Evolutionary conservation across 37 sponge, comb jelly and placozoan species (phyloP).

Genomic region (Tethya wilhelma): DNA sequence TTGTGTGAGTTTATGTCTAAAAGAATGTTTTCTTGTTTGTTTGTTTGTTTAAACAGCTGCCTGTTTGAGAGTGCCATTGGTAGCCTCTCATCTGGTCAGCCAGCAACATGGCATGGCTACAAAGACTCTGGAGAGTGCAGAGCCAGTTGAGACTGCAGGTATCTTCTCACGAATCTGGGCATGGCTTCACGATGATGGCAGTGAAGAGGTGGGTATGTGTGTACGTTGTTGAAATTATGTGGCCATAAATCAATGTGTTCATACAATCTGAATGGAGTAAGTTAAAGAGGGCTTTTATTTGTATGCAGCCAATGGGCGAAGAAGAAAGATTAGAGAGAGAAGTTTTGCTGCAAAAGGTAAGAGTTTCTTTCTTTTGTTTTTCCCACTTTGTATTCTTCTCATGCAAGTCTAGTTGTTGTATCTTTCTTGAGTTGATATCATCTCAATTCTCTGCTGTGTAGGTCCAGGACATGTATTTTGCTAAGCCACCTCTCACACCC

Average conservation of each 20-base stretch:
- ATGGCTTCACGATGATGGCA: constrained; percentile 34
- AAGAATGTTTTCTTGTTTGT: not conserved
- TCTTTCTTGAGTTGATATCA: not conserved
- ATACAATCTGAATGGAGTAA: not conserved
- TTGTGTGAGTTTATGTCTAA: no score
- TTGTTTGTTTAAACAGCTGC: not conserved
- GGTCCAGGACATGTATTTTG: constrained; percentile 87
- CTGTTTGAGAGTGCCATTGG: no score
- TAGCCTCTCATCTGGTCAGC: no score
- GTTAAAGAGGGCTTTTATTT: no score
- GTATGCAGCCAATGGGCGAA: constrained; percentile 13
- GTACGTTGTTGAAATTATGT: no score
- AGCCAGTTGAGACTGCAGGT: constrained; percentile 2
- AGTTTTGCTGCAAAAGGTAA: constrained; percentile 38
- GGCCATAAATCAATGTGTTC: no score
- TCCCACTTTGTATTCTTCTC: no score
- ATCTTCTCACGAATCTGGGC: constrained; percentile 45
- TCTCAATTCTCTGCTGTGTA: constrained; percentile 20
- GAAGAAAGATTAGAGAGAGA: constrained; percentile 47
- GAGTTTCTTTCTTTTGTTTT: not conserved
- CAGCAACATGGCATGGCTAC: no score
- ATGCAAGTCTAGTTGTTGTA: no score
- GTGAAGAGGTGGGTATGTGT: constrained; percentile 11
- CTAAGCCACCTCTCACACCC: constrained; percentile 74
- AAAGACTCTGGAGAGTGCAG: not conserved